These are phyloP conservation scores for Meloidogyne chitwoodi DNA, from an alignment of 1,140 invertebrate genomes.

Conservation along the genomic window DNA sequence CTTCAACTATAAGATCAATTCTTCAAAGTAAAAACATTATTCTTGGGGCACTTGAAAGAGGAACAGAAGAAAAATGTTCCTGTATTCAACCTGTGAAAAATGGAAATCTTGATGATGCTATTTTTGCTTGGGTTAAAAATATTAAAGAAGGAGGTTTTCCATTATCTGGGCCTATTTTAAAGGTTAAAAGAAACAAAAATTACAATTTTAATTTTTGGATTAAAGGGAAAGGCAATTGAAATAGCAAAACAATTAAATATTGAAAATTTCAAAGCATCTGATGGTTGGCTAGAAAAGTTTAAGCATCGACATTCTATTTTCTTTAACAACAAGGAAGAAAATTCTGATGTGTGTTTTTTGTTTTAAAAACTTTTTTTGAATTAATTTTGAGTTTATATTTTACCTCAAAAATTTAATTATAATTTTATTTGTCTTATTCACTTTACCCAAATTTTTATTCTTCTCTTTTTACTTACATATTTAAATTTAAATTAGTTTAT, in stretches of 20 bases:
- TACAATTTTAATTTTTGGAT: no score
- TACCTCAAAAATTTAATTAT: no score
- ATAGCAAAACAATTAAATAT: neutral
- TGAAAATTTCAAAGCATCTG: neutral
- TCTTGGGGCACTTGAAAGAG: neutral
- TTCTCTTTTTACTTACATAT: no score
- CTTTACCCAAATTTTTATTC: no score
- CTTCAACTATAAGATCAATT: neutral
- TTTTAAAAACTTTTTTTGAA: neutral
- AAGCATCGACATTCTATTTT: neutral
- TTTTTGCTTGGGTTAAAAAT: neutral
- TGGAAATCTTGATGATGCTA: neutral
- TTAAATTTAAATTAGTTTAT: no score
- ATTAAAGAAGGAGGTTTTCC: neutral
- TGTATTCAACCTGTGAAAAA: neutral
- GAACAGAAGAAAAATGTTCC: neutral
- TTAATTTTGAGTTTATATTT: no score
- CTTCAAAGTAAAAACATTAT: neutral
- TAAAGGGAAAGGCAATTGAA: neutral
- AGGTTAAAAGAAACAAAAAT: no score
- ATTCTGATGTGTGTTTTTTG: neutral
- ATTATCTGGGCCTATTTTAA: neutral
- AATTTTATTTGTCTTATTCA: no score
- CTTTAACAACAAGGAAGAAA: neutral
- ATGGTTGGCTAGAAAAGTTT: neutral